Conservation (phyloP, 2,888 invertebrate genomes). For the Eilema caniola region DNA sequence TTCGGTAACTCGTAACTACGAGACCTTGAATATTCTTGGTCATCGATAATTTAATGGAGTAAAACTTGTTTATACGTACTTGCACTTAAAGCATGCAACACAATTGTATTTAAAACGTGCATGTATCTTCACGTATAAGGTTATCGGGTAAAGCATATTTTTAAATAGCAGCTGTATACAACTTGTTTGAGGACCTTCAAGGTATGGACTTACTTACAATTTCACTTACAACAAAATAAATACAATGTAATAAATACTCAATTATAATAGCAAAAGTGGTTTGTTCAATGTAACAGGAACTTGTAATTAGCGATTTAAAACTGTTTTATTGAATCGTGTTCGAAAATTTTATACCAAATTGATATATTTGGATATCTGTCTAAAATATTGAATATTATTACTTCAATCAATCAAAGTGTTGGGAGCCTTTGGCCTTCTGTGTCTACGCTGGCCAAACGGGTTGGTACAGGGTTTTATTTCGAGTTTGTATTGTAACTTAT, state of each 20-base stretch:
- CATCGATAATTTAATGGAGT: constrained; percentile 7
- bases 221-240: not conserved
- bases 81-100: not conserved
- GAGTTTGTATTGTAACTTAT: too few relatives aligned
- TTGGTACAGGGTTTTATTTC: too few relatives aligned
- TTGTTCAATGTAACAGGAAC: not conserved
- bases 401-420: too few relatives aligned
- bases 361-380: too few relatives aligned
- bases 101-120: constrained; percentile 6
- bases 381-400: too few relatives aligned
- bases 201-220: too few relatives aligned
- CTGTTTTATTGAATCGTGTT: not conserved
- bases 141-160: constrained; percentile 14
- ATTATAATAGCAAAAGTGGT: not conserved
- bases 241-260: not conserved
- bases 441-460: too few relatives aligned
- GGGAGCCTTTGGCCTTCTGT: too few relatives aligned
- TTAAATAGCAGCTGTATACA: not conserved
- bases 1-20: not conserved
- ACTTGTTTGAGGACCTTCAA: not conserved
- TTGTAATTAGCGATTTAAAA: not conserved
- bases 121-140: constrained; percentile 20
- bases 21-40: not conserved
- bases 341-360: too few relatives aligned
- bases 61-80: constrained; percentile 11